Base-by-base conservation (phyloP, 2,113 vertebrate genomes). In the Scophthalmus maximus region DNA sequence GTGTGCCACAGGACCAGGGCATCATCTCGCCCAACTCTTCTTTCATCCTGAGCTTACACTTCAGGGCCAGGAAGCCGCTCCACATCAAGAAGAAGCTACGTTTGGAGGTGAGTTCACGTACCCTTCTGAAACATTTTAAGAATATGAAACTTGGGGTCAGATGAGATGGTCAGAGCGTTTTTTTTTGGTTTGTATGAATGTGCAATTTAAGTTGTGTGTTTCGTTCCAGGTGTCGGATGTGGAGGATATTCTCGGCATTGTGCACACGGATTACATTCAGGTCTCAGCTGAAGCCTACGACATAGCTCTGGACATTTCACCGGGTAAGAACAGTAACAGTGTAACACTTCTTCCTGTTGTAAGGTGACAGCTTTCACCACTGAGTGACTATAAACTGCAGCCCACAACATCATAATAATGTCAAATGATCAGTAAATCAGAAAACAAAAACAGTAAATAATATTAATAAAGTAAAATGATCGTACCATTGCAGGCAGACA, bases 221-320 rank as follows among this genome's bases (percentile, higher is more conserved):
- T 73, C 58, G n/a, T 78, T 30, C 60, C 85, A 98, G 97, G 93
- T 98, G 30, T 95, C 94, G 0, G 97, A 99, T 63, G 83, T 83
- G 42, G 95, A 95, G 10, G 95, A 96, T 17, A 69, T 96, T 25
- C 58, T 97, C 30, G 97, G 96, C 5, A 46, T 96, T 3, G 91
- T 95, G 57, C 94, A 97, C n/a, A 87, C 92, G 4, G 96, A 98
- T 88, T 95, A 92, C 70, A 94, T 99, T 36, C 55, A 88, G 6
- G 18, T 99, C 56, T 40, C 89, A 18, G 96, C 95, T 0, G 97
- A 99, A 51, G 93, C 94, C 2, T 97, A 95, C 2, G 96, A 97
- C 22, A 76, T 96, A 3, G 76, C 92, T 27, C 62, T 98, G 88
- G 93, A 87, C 70, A 95, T 98, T 62, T 89, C 60, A 69, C 93